These are phyloP conservation scores for Actinostola sp. DNA, from an alignment of 92 coral and sea anemone species.

Conservation along the genomic window DNA sequence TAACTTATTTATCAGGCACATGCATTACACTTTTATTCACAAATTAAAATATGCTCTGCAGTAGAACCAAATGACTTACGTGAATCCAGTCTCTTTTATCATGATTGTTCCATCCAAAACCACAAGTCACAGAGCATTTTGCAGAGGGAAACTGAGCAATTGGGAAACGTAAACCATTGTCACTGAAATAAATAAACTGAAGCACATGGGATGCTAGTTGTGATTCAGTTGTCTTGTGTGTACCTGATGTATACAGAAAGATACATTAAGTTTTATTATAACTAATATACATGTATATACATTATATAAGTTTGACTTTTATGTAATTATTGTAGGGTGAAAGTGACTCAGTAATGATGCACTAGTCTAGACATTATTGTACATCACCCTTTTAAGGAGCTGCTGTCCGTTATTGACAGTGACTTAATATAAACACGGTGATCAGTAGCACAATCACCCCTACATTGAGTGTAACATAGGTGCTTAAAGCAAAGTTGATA, in stretches of 20 bases:
- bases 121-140: slow-evolving; percentile 15
- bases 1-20: no score
- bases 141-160: slow-evolving; percentile 47
- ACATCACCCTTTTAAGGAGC: no score
- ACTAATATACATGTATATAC: no score
- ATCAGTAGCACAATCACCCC: slow-evolving; percentile 16
- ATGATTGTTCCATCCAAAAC: slow-evolving; percentile 43
- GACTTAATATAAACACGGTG: no score
- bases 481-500: slow-evolving; percentile 1
- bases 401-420: no score
- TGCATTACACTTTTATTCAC: no score
- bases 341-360: no score
- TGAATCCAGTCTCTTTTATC: slow-evolving; percentile 29
- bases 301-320: no score
- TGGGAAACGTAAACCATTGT: slow-evolving; percentile 49
- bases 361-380: no score
- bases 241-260: not conserved
- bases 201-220: slow-evolving; percentile 31
- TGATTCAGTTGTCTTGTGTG: slow-evolving; percentile 11
- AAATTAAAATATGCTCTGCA: not conserved
- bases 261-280: no score
- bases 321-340: no score
- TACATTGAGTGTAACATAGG: slow-evolving; percentile 29
- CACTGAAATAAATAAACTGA: slow-evolving; percentile 30
- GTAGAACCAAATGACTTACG: not conserved